A percentile compares a stretch with the other conserved stretches of the same genome.
Evolutionary conservation across 2,113 vertebrate species (phyloP).

Genomic region (Semnornis frantzii): DNA sequence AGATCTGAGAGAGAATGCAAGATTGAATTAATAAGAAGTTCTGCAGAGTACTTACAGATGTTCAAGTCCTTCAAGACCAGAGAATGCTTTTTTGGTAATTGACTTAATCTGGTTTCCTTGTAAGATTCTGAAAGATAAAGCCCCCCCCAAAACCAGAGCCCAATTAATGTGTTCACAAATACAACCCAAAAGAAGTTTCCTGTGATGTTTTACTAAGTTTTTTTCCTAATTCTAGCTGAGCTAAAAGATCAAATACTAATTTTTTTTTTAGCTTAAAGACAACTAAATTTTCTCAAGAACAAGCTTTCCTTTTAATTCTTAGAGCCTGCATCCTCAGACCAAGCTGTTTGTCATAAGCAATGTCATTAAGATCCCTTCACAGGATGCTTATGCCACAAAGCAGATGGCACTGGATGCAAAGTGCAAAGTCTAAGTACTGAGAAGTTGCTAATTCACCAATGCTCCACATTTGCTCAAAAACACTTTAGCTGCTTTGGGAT

Average conservation of each 20-base stretch:
- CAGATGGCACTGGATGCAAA: not conserved
- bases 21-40: not conserved
- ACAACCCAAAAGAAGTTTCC: not conserved
- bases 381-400: not conserved
- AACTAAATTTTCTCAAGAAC: not conserved
- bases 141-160: not conserved
- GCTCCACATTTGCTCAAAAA: not conserved
- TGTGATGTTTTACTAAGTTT: not conserved
- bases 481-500: not conserved
- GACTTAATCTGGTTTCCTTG: constrained; percentile 87
- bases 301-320: not conserved
- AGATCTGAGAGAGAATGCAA: not conserved
- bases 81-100: constrained; percentile 81
- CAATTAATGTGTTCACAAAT: not conserved
- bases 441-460: not conserved
- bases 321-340: not conserved
- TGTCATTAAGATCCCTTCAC: not conserved
- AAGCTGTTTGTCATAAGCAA: not conserved
- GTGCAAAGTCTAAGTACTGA: not conserved
- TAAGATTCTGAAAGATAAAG: constrained; percentile 79
- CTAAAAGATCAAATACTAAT: not conserved
- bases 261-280: not conserved
- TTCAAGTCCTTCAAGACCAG: constrained; percentile 79
- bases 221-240: not conserved
- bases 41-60: constrained; percentile 80